phyloP scores from a whole-genome alignment of 2,113 vertebrate species.

The Nipponia nippon region DNA sequence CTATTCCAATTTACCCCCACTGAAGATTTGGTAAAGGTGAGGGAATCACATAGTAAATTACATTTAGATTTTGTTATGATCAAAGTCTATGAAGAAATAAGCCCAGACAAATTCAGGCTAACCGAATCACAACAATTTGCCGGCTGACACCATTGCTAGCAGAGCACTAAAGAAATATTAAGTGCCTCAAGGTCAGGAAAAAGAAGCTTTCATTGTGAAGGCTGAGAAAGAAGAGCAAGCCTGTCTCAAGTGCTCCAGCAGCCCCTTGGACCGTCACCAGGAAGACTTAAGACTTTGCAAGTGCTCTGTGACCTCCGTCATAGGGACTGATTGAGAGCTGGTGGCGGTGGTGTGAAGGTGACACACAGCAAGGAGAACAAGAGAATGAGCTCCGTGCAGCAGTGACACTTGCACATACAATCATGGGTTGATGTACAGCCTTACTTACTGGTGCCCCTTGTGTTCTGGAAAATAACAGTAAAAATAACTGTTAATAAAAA shows the following conservation, averaged over 20 bases:
- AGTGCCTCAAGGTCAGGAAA: background rate
- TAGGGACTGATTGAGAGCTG: background rate
- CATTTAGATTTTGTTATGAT: background rate
- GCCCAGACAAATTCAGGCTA: background rate
- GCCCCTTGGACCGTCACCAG: background rate
- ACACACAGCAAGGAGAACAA: background rate
- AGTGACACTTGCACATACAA: background rate
- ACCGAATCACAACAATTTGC: background rate
- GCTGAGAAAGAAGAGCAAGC: background rate
- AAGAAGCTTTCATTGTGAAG: background rate
- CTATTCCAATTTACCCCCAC: background rate
- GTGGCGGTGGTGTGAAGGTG: background rate
- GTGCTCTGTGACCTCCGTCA: background rate
- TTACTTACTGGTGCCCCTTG: background rate
- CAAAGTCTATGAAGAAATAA: background rate
- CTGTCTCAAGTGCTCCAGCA: background rate
- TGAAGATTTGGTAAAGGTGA: background rate
- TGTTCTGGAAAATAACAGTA: slow-evolving; percentile 1
- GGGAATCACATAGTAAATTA: background rate
- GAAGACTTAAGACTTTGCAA: slow-evolving; percentile 23
- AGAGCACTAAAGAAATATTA: background rate
- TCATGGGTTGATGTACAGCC: background rate
- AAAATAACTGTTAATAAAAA: slow-evolving; percentile 40
- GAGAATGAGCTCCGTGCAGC: background rate
- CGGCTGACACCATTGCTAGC: background rate